These are phyloP conservation scores for Drosophila rubida DNA, from an alignment of 2,888 invertebrate species.

Conservation along the genomic window DNA sequence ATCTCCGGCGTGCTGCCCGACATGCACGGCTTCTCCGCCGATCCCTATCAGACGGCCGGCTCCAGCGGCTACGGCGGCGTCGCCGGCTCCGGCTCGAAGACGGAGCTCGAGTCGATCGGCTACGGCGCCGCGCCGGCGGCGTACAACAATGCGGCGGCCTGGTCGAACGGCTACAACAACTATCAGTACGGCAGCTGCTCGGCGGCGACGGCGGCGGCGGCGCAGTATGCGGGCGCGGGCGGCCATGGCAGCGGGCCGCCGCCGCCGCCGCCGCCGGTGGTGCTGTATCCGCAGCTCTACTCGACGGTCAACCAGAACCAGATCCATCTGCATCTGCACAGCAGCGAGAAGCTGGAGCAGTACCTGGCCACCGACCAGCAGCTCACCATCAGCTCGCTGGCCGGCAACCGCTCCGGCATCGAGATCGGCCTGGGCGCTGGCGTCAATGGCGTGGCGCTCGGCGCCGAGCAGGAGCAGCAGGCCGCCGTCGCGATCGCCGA, in stretches of 20 bases:
- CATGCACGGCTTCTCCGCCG: conserved; percentile 86
- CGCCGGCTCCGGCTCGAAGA: conserved; percentile 58
- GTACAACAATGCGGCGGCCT: conserved; percentile 83
- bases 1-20: conserved; percentile 87
- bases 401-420: conserved; percentile 86
- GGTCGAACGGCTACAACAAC: conserved; percentile 89
- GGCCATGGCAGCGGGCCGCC: conserved; percentile 56
- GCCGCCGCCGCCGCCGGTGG: conserved; percentile 87
- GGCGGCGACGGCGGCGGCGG: conserved; percentile 66
- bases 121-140: conserved; percentile 75
- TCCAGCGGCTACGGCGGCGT: conserved; percentile 58
- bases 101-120: conserved; percentile 82
- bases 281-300: conserved; percentile 91
- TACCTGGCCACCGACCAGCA: conserved; percentile 86
- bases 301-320: conserved; percentile 95
- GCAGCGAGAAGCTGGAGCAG: conserved; percentile 88
- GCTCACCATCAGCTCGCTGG: conserved; percentile 87
- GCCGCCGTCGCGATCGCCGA: conserved; percentile 46
- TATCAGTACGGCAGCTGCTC: conserved; percentile 88
- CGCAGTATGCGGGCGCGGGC: conserved; percentile 63
- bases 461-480: conserved; percentile 76
- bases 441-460: conserved; percentile 44
- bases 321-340: conserved; percentile 92
- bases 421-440: conserved; percentile 86
- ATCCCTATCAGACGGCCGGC: conserved; percentile 82